Base-by-base conservation (phyloP, 2,797 vertebrate species). In the Hydrophis major region DNA sequence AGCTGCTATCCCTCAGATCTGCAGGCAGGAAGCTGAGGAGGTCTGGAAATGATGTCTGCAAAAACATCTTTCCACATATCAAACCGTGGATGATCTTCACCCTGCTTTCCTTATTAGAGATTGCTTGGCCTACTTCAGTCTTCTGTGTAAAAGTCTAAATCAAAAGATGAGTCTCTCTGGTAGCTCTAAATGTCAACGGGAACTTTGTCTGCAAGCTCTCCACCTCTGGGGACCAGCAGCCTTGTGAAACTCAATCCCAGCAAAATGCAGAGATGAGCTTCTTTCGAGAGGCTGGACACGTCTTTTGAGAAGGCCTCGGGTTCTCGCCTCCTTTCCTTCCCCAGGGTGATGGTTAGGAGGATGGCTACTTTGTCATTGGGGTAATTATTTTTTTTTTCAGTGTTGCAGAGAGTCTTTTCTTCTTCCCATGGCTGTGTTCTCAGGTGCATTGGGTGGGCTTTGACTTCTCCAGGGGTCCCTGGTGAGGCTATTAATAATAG, bases 41-140 rank as follows among this genome's bases (percentile, higher is more conserved):
- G 86, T 32, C 59, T 0, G 0, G 61, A 59, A 94, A 10, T 2
- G 4, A 89, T 12, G 8, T 32, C 50, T 2, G 78, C 13, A 50
- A 0, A 56, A 92, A 32, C 16, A 61, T 94, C 74, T 0, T 69
- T 88, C 59, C 89, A 93, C 91, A 95, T 91, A 32, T 89, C 28
- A 90, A 83, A 11, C 60, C 87, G 53, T n/a, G 6, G 86, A 10
- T 4, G 89, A 22, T 69, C 6, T 37, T 47, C 50, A 50, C 50
- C 50, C 50, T 50, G 50, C 53, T 55, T 55, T 55, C 53, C 53
- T 55, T 55, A 55, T 55, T 55, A 53, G 53, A 12, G 53, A 53
- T 55, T 12, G 53, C 53, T 56, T 4, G 56, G 32, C 2, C 22
- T 57, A 7, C 1, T 42, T 88, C 89, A 6, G n/a, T 25, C 95